These are phyloP conservation scores for Caenorhabditis briggsae DNA, from an alignment of 1,140 invertebrate species.

Conservation along the genomic window DNA sequence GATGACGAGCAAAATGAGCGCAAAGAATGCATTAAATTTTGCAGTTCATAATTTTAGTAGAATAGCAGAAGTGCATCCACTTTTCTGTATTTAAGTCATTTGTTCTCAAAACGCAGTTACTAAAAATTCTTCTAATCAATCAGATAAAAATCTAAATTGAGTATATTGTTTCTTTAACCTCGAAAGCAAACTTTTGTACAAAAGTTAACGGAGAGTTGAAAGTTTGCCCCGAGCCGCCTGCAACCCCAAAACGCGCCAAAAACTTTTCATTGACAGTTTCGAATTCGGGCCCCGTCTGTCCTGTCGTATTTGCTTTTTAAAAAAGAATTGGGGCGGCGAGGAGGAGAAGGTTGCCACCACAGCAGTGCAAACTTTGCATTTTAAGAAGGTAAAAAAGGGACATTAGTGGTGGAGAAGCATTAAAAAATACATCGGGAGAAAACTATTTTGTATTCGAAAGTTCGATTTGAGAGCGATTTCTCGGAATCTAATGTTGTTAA, in stretches of 20 bases:
- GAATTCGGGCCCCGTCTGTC: slow-evolving; percentile 43
- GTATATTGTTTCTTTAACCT: background rate
- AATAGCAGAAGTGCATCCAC: too few species aligned
- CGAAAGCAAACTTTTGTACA: background rate
- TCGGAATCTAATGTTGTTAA: too few species aligned
- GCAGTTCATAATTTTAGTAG: too few species aligned
- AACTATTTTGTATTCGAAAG: background rate
- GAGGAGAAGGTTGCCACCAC: slow-evolving; percentile 6
- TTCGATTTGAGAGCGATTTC: background rate
- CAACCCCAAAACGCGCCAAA: slow-evolving; percentile 40
- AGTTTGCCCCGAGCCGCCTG: slow-evolving; percentile 28
- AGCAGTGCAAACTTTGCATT: slow-evolving; percentile 56
- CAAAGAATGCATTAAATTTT: too few species aligned
- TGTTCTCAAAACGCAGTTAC: too few species aligned
- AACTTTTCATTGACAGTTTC: slow-evolving; percentile 55
- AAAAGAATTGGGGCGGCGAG: slow-evolving; percentile 22
- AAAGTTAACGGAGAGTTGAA: slow-evolving; percentile 27
- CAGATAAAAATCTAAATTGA: background rate
- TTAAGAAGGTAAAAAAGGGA: slow-evolving; percentile 29
- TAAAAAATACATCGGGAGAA: background rate
- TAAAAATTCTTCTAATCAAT: background rate
- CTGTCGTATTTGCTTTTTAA: slow-evolving; percentile 47
- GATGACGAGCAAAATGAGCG: background rate
- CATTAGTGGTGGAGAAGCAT: background rate
- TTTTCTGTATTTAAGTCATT: too few species aligned